Evolutionary conservation across 2,888 invertebrate genomes (phyloP).

Genomic region (Dynastes tityus): DNA sequence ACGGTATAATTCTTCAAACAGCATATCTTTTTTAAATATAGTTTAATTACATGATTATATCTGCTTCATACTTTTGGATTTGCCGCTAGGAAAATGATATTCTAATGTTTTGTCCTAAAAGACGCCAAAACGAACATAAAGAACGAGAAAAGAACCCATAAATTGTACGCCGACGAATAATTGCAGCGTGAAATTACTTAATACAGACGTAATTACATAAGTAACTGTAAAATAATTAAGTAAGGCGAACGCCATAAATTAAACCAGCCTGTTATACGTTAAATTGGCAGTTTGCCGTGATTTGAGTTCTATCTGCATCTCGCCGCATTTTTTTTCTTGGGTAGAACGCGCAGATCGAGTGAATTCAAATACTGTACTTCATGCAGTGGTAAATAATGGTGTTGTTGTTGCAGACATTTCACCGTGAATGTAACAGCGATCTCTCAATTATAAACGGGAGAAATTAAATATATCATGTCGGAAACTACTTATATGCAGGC

Average conservation of each 20-base stretch:
- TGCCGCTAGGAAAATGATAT: not conserved
- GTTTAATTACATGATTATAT: too few species aligned
- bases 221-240: slow-evolving; percentile 34
- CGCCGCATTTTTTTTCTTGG: not conserved
- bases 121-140: not conserved
- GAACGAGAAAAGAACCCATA: not conserved
- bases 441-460: slow-evolving; percentile 5
- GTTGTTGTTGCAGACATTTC: not conserved
- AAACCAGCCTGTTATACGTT: slow-evolving; percentile 14
- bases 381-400: not conserved
- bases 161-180: slow-evolving; percentile 18
- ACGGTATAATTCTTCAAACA: too few species aligned
- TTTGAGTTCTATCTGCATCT: slow-evolving; percentile 13
- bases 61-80: too few species aligned
- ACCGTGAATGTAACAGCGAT: not conserved
- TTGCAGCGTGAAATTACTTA: slow-evolving; percentile 36
- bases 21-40: too few species aligned
- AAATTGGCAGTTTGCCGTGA: slow-evolving; percentile 37
- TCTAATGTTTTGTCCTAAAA: not conserved
- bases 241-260: slow-evolving; percentile 29
- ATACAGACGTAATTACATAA: slow-evolving; percentile 29
- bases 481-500: slow-evolving; percentile 2
- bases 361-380: not conserved
- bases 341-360: not conserved
- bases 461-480: slow-evolving; percentile 4